Conservation (phyloP, 2,888 invertebrate species). For the Drosophila histrio region DNA sequence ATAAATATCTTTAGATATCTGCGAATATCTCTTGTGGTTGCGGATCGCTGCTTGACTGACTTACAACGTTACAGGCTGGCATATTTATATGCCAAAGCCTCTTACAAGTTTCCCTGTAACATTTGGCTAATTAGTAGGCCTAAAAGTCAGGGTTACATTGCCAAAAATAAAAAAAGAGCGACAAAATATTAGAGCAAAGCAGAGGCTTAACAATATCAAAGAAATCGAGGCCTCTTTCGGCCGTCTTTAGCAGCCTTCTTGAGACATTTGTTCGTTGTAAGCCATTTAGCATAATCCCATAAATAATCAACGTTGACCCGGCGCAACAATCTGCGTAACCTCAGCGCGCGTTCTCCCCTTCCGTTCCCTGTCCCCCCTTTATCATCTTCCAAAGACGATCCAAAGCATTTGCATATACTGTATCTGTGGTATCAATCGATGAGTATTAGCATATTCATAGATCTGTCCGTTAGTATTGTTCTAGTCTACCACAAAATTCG, state of each 20-base stretch:
- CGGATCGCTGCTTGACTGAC: constrained; percentile 67
- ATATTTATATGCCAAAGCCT: constrained; percentile 65
- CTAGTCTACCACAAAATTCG: constrained; percentile 6
- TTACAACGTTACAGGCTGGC: constrained; percentile 44
- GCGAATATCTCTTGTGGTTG: constrained; percentile 46
- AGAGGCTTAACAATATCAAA: not conserved
- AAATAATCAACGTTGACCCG: constrained; percentile 63
- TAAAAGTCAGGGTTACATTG: constrained; percentile 16
- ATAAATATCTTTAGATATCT: not conserved
- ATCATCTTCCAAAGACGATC: not conserved
- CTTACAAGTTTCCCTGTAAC: constrained; percentile 35
- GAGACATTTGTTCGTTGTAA: constrained; percentile 45
- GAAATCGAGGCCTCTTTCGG: constrained; percentile 5
- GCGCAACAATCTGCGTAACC: constrained; percentile 50
- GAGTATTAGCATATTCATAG: constrained; percentile 67
- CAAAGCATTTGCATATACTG: constrained; percentile 50
- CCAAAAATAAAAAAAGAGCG: not conserved
- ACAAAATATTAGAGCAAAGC: constrained; percentile 4
- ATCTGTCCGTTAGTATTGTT: constrained; percentile 28
- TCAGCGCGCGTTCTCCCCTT: not conserved
- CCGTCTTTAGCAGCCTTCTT: not conserved
- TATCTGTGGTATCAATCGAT: constrained; percentile 42
- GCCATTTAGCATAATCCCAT: constrained; percentile 67
- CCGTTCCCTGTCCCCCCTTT: not conserved
- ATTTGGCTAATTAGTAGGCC: constrained; percentile 35